phyloP scores from a whole-genome alignment of 1,140 invertebrate species.

The Drosophila yakuba region DNA sequence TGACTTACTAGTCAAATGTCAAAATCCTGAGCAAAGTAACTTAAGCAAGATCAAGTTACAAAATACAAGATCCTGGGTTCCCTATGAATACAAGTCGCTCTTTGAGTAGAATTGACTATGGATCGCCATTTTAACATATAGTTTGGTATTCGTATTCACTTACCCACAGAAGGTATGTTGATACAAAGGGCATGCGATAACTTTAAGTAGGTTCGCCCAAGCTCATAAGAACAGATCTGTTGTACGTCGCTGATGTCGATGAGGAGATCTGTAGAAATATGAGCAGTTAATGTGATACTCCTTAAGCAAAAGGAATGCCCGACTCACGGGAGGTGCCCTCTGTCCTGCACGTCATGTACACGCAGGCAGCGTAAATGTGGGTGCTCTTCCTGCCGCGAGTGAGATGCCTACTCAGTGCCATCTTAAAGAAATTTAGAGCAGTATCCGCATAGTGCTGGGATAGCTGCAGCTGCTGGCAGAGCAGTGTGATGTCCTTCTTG shows the following conservation, averaged over 20 bases:
- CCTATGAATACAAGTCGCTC: too few species aligned
- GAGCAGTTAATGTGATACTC: not conserved
- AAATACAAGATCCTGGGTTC: too few species aligned
- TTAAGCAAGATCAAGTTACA: too few species aligned
- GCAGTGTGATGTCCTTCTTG: constrained; percentile 90
- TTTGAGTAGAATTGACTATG: too few species aligned
- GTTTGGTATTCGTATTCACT: constrained; percentile 82
- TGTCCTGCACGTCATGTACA: constrained; percentile 98
- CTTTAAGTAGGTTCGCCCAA: constrained; percentile 96
- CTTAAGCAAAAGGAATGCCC: not conserved
- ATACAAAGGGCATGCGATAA: constrained; percentile 95
- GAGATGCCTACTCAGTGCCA: constrained; percentile 94
- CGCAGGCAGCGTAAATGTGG: constrained; percentile 98
- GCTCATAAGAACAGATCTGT: constrained; percentile 97
- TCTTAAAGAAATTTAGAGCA: constrained; percentile 98
- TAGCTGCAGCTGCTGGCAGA: constrained; percentile 92
- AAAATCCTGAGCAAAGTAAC: too few species aligned
- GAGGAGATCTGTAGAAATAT: constrained; percentile 90
- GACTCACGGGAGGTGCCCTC: constrained; percentile 96
- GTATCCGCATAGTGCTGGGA: constrained; percentile 97
- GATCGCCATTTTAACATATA: too few species aligned
- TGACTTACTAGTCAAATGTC: too few species aligned
- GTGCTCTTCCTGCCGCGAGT: constrained; percentile 95
- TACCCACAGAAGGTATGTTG: constrained; percentile 96
- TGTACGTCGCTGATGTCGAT: constrained; percentile 99